Percentiles rank a stretch among this genome's conserved stretches.
Conservation (phyloP, 2,888 invertebrate genomes). For the Hartigia nigra region DNA sequence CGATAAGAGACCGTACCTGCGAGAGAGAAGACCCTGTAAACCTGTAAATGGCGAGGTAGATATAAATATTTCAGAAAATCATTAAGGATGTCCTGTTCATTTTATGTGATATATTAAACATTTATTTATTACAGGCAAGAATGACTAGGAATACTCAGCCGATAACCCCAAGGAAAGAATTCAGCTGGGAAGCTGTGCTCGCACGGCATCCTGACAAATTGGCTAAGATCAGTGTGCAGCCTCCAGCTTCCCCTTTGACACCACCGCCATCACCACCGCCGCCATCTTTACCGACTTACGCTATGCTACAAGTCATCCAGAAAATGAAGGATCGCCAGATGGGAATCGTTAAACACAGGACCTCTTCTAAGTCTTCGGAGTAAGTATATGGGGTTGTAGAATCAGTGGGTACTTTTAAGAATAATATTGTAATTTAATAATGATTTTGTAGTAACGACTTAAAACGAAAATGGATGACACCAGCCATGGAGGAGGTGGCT, state of each 20-base stretch:
- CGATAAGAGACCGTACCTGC: constrained; percentile 53
- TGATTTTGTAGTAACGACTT: constrained; percentile 42
- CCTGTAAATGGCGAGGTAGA: constrained; percentile 61
- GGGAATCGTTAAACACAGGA: constrained; percentile 47
- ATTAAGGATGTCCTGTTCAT: neutral
- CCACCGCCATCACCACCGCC: constrained; percentile 53
- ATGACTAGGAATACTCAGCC: constrained; percentile 58
- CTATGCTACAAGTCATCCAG: constrained; percentile 77
- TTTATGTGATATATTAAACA: neutral
- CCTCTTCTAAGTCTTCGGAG: constrained; percentile 49
- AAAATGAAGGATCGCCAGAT: constrained; percentile 71
- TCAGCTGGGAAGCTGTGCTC: constrained; percentile 66
- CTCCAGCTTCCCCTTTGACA: constrained; percentile 42
- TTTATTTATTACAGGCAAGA: constrained; percentile 45
- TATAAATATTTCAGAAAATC: neutral
- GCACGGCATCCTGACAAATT: constrained; percentile 66
- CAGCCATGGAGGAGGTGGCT: constrained; percentile 59
- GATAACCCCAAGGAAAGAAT: constrained; percentile 48
- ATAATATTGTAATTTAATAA: neutral
- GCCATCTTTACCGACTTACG: constrained; percentile 72
- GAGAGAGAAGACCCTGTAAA: constrained; percentile 59
- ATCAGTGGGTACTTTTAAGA: neutral
- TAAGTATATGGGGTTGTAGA: constrained; percentile 34
- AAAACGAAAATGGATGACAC: constrained; percentile 60
- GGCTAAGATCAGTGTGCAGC: constrained; percentile 58